phyloP scores from a whole-genome alignment of 2,113 vertebrate species.

The Eclectus roratus region DNA sequence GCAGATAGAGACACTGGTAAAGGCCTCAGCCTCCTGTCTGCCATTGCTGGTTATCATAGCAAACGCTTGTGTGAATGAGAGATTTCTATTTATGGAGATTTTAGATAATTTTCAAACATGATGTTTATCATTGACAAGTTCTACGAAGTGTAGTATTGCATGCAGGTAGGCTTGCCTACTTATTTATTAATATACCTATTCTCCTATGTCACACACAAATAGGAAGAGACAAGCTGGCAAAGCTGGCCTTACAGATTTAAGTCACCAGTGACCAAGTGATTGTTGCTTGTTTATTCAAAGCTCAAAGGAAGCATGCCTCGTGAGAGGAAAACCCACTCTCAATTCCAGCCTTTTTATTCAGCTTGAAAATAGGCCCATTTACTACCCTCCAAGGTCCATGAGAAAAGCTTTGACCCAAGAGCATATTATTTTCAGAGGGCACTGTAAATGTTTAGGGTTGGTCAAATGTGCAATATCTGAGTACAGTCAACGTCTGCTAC shows the following conservation, averaged over 20 bases:
- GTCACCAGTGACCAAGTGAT: neutral
- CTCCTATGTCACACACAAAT: neutral
- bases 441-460: neutral
- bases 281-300: neutral
- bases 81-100: neutral
- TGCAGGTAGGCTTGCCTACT: neutral
- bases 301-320: neutral
- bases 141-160: rapidly evolving
- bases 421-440: neutral
- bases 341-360: neutral
- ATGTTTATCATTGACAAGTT: neutral
- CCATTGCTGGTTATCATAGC: neutral
- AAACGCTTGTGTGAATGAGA: neutral
- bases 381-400: neutral
- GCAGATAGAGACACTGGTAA: neutral
- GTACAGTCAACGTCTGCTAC: neutral
- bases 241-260: neutral
- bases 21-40: neutral
- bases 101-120: neutral
- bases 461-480: neutral
- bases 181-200: neutral
- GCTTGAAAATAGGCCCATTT: neutral
- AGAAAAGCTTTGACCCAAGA: neutral
- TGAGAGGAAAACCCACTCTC: neutral
- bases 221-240: neutral